phyloP scores from a whole-genome alignment of 2,113 vertebrate species.

The Suricata suricatta region DNA sequence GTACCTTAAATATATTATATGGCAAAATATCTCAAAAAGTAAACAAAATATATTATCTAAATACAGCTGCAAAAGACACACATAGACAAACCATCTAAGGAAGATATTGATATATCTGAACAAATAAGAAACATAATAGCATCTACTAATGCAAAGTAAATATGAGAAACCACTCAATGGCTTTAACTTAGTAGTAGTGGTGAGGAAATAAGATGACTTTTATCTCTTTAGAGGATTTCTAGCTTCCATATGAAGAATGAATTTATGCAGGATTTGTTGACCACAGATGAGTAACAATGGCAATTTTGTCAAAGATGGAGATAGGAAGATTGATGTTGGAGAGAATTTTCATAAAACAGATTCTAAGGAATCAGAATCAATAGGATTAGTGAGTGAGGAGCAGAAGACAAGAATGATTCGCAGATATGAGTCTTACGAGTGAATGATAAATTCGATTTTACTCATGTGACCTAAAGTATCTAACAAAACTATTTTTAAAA shows the following conservation, averaged over 20 bases:
- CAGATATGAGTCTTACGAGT: not conserved
- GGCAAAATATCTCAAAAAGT: too few relatives aligned
- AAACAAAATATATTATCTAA: not conserved
- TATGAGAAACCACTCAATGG: not conserved
- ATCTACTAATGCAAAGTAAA: not conserved
- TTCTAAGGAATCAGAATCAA: not conserved
- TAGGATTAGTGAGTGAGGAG: not conserved
- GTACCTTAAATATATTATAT: not conserved
- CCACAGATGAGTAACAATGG: not conserved
- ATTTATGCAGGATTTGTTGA: not conserved
- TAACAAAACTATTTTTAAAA: not conserved
- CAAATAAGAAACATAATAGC: not conserved
- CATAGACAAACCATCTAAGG: too few relatives aligned
- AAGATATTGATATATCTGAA: not conserved
- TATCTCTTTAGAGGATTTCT: not conserved
- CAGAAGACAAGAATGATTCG: not conserved
- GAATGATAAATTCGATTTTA: not conserved
- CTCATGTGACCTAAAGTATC: not conserved
- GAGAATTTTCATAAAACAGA: not conserved
- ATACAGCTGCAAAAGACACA: not conserved
- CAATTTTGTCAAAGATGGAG: not conserved
- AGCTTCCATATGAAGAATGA: not conserved
- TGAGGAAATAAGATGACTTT: not conserved
- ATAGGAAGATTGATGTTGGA: not conserved
- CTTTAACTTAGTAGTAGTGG: not conserved